Evolutionary conservation across 2,113 vertebrate species (phyloP), one percentile per base, ranked within the genome.

Genomic region (Probosciger aterrimus): DNA sequence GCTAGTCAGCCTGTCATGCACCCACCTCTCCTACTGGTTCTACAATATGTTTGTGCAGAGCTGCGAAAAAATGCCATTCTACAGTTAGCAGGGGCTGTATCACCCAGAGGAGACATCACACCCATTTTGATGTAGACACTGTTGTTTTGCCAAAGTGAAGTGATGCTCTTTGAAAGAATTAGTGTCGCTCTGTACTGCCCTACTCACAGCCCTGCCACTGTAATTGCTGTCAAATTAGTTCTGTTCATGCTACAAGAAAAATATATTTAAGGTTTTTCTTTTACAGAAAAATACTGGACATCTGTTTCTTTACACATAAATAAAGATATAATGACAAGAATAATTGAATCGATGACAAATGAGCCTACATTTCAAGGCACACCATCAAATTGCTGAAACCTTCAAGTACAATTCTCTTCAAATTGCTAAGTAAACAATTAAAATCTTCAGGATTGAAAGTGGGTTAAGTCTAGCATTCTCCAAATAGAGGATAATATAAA

Each of bases 151-250:
- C 69, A 5, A 8, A 86, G 33, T 5, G n/a, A 94, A 87, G 35
- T 5, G 81, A 91, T 78, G 74, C n/a, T 70, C 22, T 62, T 63
- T 62, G 68, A 59, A 91, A 92, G 71, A 67, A 76, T 28, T 30
- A 7, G 19, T 71, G 47, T 30, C 2, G 0, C 43, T 71, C 11
- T 2, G 14, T 43, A 63, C 70, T 53, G 35, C 43, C 43, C 86
- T 63, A 30, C 64, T 86, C 68, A 47, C 49, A 92, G 73, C 92
- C 31, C 81, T 30, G 18, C 25, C 60, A 53, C 78, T 44, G 47
- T 68, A 94, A 93, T 73, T 90, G 85, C 82, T 85, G 70, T 90
- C 93, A 88, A 73, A 94, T 96, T 68, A 64, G 30, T 82, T 85
- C 78, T 88, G 78, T 57, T 95, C 88, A 31, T 55, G 85, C 84